Base-by-base conservation (phyloP, 1,140 invertebrate species). In the Macrocentrus cingulum region DNA sequence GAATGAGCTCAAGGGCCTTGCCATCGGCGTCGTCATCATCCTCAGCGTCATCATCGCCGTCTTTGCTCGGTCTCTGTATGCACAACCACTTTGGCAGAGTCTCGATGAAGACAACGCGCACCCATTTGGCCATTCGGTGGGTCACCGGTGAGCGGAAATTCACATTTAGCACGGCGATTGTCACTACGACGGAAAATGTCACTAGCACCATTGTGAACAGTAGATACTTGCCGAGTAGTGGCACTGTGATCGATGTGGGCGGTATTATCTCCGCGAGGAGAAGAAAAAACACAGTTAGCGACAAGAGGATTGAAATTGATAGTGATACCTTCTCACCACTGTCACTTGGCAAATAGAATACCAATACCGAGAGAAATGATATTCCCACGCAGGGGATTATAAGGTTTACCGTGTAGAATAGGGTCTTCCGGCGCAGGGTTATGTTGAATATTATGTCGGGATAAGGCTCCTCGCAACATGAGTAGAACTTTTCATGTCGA, bases 181-280 rank as follows among this genome's bases (percentile, higher is more conserved):
- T 99, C 57, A 98, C 92, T 58, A 99, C 90, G 67, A 99, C 97
- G 46, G 96, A 99, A 44, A 98, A 83, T 29, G 97, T 99, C 62
- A 99, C 97, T 67, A 99, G 85, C 72, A 98, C 94, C 95, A 99
- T 98, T 37, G 97, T 99, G 81, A 99, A 99, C 18, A 99, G 85
- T 32, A 99, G 85, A 83, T 99, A 99, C 84, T 98, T 98, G 62
- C 97, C 97, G 61, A 99, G 85, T 46, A 99, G 83, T 34, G 97
- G 97, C 54, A 99, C 95, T 41, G 97, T 97, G 42, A 99, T 82
- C 50, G 95, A 99, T 50, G 97, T 99, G n/a, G 98, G 96, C 55
- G 98, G 98, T 76, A 99, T 99, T 73, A 99, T 97, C 82, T 98
- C 95, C 65, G 92, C 95, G 65, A 99, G 83, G 64, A 99, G 84